Evolutionary conservation across 2,888 invertebrate species (phyloP).

Genomic region (Shargacucullia verbasci): DNA sequence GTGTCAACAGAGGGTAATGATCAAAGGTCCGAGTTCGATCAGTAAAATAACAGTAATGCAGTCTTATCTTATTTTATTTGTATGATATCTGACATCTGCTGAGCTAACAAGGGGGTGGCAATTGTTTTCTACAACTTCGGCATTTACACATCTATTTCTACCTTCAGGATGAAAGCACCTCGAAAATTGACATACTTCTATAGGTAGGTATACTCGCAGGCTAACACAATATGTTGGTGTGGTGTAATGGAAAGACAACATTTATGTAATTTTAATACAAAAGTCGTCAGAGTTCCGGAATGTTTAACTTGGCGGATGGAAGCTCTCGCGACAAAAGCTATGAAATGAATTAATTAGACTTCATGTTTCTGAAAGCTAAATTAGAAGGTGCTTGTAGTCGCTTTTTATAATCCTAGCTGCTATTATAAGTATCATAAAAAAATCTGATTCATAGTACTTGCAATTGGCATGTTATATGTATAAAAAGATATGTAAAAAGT

Average conservation of each 20-base stretch:
- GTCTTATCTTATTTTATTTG: too few relatives aligned
- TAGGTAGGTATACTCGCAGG: constrained; percentile 22
- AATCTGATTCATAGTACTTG: too few relatives aligned
- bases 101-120: background rate
- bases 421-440: constrained; percentile 1
- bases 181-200: constrained; percentile 15
- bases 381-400: constrained; percentile 28
- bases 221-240: constrained; percentile 16
- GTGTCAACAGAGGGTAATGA: constrained; percentile 1
- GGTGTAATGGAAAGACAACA: constrained; percentile 48
- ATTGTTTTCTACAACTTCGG: background rate
- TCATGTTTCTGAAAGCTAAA: constrained; percentile 45
- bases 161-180: background rate
- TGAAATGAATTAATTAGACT: constrained; percentile 52
- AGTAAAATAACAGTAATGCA: background rate
- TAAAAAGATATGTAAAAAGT: too few relatives aligned
- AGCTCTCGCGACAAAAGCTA: constrained; percentile 43
- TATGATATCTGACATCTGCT: background rate
- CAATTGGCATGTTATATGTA: too few relatives aligned
- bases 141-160: too few relatives aligned
- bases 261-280: constrained; percentile 54
- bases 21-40: constrained; percentile 1
- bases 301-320: constrained; percentile 40
- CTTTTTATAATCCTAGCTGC: constrained; percentile 18
- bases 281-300: constrained; percentile 36